Percentiles rank a stretch among this genome's conserved stretches.
These are phyloP conservation scores for Aporrectodea caliginosa DNA, from an alignment of 1,140 invertebrate species.

Conservation along the genomic window DNA sequence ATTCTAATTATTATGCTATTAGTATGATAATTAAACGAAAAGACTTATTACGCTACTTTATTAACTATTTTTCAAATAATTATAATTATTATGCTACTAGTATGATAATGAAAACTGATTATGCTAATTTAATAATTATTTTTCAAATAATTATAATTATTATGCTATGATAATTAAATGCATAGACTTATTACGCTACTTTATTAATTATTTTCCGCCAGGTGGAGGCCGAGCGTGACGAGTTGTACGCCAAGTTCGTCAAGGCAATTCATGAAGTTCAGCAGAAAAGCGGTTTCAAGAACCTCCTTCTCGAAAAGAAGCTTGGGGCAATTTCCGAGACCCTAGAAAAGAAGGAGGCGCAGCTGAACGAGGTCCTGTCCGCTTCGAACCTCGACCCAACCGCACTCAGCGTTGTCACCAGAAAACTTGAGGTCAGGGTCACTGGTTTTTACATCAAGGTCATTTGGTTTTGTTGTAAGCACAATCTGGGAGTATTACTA, in stretches of 20 bases:
- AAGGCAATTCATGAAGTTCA: conserved; percentile 78
- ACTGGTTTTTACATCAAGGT: not conserved
- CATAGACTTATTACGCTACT: too few species aligned
- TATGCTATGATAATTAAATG: too few species aligned
- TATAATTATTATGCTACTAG: too few species aligned
- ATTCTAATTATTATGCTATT: too few species aligned
- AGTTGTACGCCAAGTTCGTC: conserved; percentile 72
- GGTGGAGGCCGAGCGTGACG: conserved; percentile 71
- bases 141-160: too few species aligned
- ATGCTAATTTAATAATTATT: too few species aligned
- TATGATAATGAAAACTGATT: too few species aligned
- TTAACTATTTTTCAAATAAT: too few species aligned
- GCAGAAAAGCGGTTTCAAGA: conserved; percentile 74
- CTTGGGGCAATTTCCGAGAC: conserved; percentile 65
- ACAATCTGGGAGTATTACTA: not conserved
- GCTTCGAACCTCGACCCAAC: conserved; percentile 62
- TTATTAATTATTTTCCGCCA: too few species aligned
- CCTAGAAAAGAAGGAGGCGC: conserved; percentile 67
- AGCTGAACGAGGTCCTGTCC: conserved; percentile 66
- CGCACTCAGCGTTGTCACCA: conserved; percentile 60
- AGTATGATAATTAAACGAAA: too few species aligned
- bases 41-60: too few species aligned
- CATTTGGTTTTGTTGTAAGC: conserved; percentile 10
- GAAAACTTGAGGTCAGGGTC: conserved; percentile 62
- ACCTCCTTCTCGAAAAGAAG: conserved; percentile 71